phyloP scores from a whole-genome alignment of 2,113 vertebrate genomes.

The Clarias gariepinus region DNA sequence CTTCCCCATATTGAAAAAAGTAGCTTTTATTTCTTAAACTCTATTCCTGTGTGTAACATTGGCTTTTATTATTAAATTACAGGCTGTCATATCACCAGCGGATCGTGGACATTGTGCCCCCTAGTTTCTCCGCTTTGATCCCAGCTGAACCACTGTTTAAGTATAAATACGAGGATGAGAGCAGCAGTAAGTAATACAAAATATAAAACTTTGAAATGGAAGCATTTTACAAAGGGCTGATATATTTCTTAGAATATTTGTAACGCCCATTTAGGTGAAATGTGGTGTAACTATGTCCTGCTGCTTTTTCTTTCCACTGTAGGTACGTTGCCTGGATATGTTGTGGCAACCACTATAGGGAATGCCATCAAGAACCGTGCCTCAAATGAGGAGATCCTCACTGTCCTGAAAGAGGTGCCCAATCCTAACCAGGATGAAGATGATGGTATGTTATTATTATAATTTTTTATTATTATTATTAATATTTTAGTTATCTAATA shows the following conservation, averaged over 20 bases:
- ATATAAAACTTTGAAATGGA: neutral
- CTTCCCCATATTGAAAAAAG: neutral
- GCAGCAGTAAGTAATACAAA: conserved; percentile 77
- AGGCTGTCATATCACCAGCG: conserved; percentile 96
- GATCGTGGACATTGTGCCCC: conserved; percentile 93
- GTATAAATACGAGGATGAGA: conserved; percentile 91
- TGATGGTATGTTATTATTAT: conserved; percentile 85
- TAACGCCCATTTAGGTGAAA: neutral
- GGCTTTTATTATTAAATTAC: conserved; percentile 21
- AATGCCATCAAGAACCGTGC: conserved; percentile 97
- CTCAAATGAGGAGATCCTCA: conserved; percentile 90
- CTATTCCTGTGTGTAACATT: neutral
- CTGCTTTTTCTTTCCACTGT: neutral
- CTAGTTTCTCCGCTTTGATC: conserved; percentile 88
- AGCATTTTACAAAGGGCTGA: neutral
- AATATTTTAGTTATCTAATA: neutral
- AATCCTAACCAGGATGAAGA: conserved; percentile 98
- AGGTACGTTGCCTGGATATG: conserved; percentile 90
- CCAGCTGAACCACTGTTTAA: conserved; percentile 86
- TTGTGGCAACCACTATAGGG: conserved; percentile 78
- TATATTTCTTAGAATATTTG: neutral
- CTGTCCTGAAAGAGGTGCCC: conserved; percentile 90
- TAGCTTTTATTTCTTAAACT: neutral
- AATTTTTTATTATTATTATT: neutral
- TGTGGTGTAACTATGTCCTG: neutral